Evolutionary conservation across 2,113 vertebrate genomes (phyloP).

Genomic region (Oryctolagus cuniculus): mOryCun1.1 NC_091445.1:36517001-36517500

Average conservation of each 20-base stretch:
- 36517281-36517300: neutral
- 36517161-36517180: neutral
- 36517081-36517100: neutral
- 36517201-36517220: slow-evolving; percentile 6
- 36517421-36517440: neutral
- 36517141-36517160: slow-evolving; percentile 36
- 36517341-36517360: too few species aligned
- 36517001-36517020: slow-evolving; percentile 40
- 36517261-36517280: neutral
- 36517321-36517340: neutral
- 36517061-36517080: neutral
- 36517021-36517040: neutral
- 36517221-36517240: neutral
- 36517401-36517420: neutral
- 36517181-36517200: neutral
- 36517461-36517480: neutral
- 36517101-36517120: neutral
- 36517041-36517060: neutral
- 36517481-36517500: neutral
- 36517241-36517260: neutral
- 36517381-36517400: neutral
- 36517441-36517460: neutral
- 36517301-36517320: neutral
- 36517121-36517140: neutral
- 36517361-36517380: neutral